phyloP scores from a whole-genome alignment of 1,140 invertebrate genomes.

The Drosophila quadrilineata region DNA sequence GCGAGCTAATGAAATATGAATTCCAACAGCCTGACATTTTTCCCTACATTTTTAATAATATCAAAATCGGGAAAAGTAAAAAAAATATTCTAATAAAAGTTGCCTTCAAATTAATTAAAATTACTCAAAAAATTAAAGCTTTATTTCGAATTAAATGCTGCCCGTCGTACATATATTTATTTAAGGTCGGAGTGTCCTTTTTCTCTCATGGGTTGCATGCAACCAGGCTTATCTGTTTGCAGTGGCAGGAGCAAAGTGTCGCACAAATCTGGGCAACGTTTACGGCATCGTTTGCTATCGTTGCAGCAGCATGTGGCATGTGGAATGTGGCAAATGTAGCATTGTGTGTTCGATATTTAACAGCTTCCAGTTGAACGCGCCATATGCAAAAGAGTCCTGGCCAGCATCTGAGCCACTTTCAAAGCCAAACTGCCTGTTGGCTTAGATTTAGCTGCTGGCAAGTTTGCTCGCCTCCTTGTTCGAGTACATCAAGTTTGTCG shows the following conservation, averaged over 20 bases:
- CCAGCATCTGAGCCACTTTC: conserved; percentile 44
- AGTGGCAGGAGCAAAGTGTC: conserved; percentile 55
- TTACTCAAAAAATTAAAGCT: neutral
- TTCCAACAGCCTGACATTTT: conserved; percentile 1
- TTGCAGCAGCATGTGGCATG: neutral
- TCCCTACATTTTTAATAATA: conserved; percentile 3
- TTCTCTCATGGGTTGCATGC: no score
- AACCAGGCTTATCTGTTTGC: conserved; percentile 67
- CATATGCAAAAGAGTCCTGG: conserved; percentile 42
- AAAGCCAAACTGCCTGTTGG: conserved; percentile 47
- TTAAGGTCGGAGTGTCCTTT: no score
- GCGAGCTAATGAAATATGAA: conserved; percentile 16
- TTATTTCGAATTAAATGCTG: no score
- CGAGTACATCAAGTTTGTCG: conserved; percentile 42
- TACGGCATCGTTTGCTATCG: conserved; percentile 33
- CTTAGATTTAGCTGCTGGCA: conserved; percentile 68
- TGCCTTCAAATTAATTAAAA: neutral
- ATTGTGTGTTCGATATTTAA: conserved; percentile 75
- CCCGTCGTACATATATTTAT: no score
- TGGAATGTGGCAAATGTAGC: conserved; percentile 12
- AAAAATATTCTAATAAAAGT: no score
- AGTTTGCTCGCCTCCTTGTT: conserved; percentile 52
- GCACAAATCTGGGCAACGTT: conserved; percentile 69
- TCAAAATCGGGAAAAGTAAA: no score
- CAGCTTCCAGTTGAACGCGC: conserved; percentile 68